Percentiles rank a stretch among this genome's conserved stretches.
Conservation (phyloP, 1,140 invertebrate species). For the Drosophila pseudoananassae region DNA sequence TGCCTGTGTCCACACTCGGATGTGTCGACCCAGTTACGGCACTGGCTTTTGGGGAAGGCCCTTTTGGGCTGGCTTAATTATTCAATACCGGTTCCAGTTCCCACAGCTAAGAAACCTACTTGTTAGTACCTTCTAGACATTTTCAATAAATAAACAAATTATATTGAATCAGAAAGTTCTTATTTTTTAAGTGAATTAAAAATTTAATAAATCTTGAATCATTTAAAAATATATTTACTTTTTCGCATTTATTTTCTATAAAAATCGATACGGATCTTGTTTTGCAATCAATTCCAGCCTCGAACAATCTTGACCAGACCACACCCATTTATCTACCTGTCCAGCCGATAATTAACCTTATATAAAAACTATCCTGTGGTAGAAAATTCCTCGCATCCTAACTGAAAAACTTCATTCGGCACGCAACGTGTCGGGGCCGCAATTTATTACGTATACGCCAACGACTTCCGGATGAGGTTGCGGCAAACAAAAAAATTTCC, state of each 20-base stretch:
- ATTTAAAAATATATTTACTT: no score
- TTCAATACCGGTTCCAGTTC: constrained; percentile 12
- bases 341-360: constrained; percentile 33
- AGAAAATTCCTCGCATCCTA: constrained; percentile 15
- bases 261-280: no score
- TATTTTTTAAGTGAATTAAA: not conserved
- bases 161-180: not conserved
- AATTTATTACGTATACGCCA: constrained; percentile 79
- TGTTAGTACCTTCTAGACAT: not conserved
- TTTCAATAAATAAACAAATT: not conserved
- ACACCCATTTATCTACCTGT: constrained; percentile 31
- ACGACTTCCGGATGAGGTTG: constrained; percentile 68
- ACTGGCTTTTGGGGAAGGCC: constrained; percentile 2
- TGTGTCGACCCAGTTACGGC: constrained; percentile 24
- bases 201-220: not conserved
- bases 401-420: constrained; percentile 45
- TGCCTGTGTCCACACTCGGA: constrained; percentile 13
- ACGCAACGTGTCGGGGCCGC: constrained; percentile 60
- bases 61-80: constrained; percentile 13
- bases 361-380: constrained; percentile 11
- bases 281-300: constrained; percentile 30
- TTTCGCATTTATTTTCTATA: no score
- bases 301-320: constrained; percentile 21
- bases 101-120: not conserved
- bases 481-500: constrained; percentile 53